Conservation (phyloP, 2,797 vertebrate genomes). For the Hippocampus kuda region DNA sequence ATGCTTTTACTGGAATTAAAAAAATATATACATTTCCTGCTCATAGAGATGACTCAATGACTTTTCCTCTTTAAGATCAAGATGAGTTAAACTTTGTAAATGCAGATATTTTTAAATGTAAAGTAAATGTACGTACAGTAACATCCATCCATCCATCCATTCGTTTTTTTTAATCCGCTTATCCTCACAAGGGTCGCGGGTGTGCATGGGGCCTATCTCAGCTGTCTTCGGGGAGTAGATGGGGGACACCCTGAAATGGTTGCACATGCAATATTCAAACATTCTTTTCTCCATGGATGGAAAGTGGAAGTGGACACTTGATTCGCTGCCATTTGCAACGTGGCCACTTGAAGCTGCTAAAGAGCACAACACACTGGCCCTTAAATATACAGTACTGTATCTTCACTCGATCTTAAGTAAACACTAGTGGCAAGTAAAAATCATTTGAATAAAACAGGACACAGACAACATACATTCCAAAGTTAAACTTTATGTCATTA, state of each 20-base stretch:
- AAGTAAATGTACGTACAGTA: background rate
- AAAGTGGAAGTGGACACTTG: background rate
- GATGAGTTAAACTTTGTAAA: background rate
- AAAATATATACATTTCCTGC: too few relatives aligned
- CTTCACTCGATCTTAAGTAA: background rate
- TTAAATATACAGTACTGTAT: too few relatives aligned
- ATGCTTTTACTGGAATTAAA: too few relatives aligned
- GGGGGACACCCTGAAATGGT: too few relatives aligned
- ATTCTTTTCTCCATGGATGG: too few relatives aligned
- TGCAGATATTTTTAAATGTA: background rate
- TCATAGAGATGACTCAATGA: background rate
- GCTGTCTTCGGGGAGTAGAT: too few relatives aligned
- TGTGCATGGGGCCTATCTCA: too few relatives aligned
- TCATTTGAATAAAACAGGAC: constrained; percentile 5
- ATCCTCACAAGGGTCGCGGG: too few relatives aligned
- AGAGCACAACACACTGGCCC: background rate
- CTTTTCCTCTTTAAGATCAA: background rate
- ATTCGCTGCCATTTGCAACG: background rate
- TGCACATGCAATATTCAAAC: too few relatives aligned
- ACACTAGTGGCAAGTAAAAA: background rate
- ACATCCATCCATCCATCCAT: background rate
- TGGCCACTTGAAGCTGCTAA: background rate
- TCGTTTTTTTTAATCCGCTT: too few relatives aligned
- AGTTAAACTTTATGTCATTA: constrained; percentile 66
- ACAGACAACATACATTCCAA: constrained; percentile 55